These are phyloP conservation scores for Distichodus sexfasciatus DNA, from an alignment of 2,797 vertebrate genomes.

Conservation along the genomic window DNA sequence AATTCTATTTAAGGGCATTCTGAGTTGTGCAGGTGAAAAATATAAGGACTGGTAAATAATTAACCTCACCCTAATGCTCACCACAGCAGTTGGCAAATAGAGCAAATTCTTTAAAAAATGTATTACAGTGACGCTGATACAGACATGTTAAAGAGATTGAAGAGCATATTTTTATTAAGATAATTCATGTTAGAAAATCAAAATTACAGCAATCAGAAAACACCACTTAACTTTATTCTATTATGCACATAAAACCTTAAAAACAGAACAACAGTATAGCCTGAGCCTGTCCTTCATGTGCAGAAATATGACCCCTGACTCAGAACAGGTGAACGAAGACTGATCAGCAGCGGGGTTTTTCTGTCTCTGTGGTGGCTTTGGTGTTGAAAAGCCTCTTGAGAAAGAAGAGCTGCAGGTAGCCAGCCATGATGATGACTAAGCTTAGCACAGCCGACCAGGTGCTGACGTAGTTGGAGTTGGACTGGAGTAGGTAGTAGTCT, in stretches of 20 bases:
- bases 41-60: conserved; percentile 4
- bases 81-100: neutral
- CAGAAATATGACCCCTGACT: neutral
- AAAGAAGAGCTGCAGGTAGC: conserved; percentile 86
- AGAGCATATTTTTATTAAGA: no score
- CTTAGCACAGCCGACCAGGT: conserved; percentile 85
- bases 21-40: neutral
- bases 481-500: conserved; percentile 81
- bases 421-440: conserved; percentile 80
- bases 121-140: no score
- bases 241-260: neutral
- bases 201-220: neutral
- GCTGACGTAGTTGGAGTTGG: conserved; percentile 84
- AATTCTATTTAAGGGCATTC: neutral
- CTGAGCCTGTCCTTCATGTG: neutral
- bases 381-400: conserved; percentile 84
- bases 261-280: neutral
- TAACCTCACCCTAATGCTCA: neutral
- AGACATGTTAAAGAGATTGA: no score
- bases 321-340: neutral
- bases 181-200: neutral
- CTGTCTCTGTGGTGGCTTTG: conserved; percentile 53
- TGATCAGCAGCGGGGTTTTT: conserved; percentile 80
- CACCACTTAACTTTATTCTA: conserved; percentile 5
- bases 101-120: no score